Evolutionary conservation across 2,797 vertebrate genomes (phyloP).

Genomic region (Echiichthys vipera): DNA sequence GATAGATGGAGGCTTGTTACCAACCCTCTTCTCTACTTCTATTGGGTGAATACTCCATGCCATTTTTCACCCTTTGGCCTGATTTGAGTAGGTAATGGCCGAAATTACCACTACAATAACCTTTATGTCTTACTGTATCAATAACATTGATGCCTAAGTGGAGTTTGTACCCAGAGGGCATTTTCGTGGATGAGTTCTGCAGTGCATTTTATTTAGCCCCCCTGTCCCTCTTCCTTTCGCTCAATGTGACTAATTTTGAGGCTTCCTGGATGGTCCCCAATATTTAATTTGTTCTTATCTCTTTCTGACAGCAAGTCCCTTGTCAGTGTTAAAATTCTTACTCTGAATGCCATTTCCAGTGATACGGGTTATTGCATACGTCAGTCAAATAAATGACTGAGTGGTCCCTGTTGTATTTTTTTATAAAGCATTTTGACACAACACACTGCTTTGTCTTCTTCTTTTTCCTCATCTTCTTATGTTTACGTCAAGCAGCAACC

Average conservation of each 20-base stretch:
- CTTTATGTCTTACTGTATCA: constrained; percentile 53
- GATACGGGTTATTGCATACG: constrained; percentile 49
- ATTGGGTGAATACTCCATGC: constrained; percentile 15
- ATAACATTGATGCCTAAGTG: constrained; percentile 41
- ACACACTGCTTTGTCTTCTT: not conserved
- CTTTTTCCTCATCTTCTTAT: not conserved
- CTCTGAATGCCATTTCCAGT: constrained; percentile 24
- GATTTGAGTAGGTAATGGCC: constrained; percentile 48
- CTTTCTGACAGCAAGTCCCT: constrained; percentile 40
- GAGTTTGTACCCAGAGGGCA: not conserved
- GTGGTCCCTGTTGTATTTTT: constrained; percentile 5
- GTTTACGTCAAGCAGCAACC: too few relatives aligned
- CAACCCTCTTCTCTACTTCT: constrained; percentile 29
- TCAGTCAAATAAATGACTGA: constrained; percentile 49
- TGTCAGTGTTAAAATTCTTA: constrained; percentile 27
- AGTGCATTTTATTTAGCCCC: constrained; percentile 34
- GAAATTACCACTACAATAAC: constrained; percentile 49
- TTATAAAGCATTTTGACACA: not conserved
- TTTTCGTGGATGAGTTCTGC: constrained; percentile 23
- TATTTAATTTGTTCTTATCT: constrained; percentile 41
- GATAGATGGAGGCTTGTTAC: constrained; percentile 74
- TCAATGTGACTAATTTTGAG: constrained; percentile 17
- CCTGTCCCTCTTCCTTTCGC: constrained; percentile 1
- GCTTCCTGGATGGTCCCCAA: constrained; percentile 16
- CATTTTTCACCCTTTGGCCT: constrained; percentile 35